Conservation (phyloP, 2,888 invertebrate genomes). For the Hyposoter didymator region DNA sequence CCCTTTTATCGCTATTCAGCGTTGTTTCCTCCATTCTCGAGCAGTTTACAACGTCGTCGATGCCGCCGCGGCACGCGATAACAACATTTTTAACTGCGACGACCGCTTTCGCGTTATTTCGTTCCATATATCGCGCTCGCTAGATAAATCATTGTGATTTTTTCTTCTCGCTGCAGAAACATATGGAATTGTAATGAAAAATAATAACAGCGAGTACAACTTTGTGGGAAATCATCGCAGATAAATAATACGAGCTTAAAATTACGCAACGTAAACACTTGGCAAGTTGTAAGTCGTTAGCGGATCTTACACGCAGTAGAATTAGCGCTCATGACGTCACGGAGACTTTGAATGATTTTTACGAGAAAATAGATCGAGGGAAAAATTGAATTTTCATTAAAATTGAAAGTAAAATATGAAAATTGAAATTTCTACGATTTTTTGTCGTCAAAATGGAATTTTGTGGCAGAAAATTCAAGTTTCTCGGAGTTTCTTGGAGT, state of each 20-base stretch:
- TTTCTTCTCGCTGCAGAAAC: slow-evolving; percentile 6
- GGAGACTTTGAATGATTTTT: no score
- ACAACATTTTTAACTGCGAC: slow-evolving; percentile 58
- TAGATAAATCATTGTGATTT: not conserved
- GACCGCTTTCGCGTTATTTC: slow-evolving; percentile 48
- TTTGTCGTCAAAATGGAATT: no score
- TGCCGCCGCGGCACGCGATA: slow-evolving; percentile 56
- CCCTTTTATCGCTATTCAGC: slow-evolving; percentile 59
- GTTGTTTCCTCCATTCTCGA: slow-evolving; percentile 49
- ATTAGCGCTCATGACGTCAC: no score
- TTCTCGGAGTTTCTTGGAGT: no score
- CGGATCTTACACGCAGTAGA: no score
- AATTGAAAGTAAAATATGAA: no score
- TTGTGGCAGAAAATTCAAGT: no score
- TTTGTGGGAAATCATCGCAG: not conserved
- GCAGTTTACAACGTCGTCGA: slow-evolving; percentile 62
- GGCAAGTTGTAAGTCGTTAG: no score
- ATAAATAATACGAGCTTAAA: not conserved
- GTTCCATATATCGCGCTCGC: slow-evolving; percentile 39
- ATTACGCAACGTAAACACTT: not conserved
- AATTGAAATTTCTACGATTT: no score
- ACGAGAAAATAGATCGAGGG: no score
- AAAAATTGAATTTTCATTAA: no score
- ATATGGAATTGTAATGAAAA: slow-evolving; percentile 20
- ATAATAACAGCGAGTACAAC: not conserved